Evolutionary conservation across 2,113 vertebrate species (phyloP).

Genomic region (Pygoscelis antarcticus): DNA sequence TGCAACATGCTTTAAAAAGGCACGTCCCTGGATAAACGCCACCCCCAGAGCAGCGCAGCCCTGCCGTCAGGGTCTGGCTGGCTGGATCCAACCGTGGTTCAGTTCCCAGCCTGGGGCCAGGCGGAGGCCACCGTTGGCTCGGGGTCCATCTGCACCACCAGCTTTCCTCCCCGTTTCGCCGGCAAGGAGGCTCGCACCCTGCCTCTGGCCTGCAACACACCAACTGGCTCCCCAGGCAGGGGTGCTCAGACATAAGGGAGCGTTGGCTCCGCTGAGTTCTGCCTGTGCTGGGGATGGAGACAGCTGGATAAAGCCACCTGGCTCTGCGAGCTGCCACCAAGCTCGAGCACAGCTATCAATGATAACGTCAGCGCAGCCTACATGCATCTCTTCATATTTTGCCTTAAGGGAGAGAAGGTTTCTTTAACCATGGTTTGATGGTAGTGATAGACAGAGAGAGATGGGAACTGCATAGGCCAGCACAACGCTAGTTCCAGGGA

Average conservation of each 20-base stretch:
- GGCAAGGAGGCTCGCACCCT: not conserved
- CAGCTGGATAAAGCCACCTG: conserved; percentile 27
- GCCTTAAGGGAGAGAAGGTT: conserved; percentile 3
- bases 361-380: not conserved
- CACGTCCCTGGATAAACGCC: accelerated
- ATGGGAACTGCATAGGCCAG: not conserved
- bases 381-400: not conserved
- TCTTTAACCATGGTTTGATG: not conserved
- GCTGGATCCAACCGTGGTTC: accelerated
- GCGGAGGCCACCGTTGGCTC: not conserved
- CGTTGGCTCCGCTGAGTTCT: not conserved
- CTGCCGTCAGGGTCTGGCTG: accelerated
- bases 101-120: not conserved
- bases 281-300: not conserved
- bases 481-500: not conserved
- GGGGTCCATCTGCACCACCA: not conserved
- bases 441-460: not conserved
- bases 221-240: not conserved
- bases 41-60: accelerated
- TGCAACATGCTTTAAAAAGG: not conserved
- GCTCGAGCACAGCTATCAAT: not conserved
- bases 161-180: accelerated
- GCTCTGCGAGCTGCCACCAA: not conserved
- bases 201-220: accelerated
- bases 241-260: not conserved